Evolutionary conservation across 2,888 invertebrate species (phyloP), one percentile per base, ranked within the genome.

Genomic region (Phorcus lineatus): DNA sequence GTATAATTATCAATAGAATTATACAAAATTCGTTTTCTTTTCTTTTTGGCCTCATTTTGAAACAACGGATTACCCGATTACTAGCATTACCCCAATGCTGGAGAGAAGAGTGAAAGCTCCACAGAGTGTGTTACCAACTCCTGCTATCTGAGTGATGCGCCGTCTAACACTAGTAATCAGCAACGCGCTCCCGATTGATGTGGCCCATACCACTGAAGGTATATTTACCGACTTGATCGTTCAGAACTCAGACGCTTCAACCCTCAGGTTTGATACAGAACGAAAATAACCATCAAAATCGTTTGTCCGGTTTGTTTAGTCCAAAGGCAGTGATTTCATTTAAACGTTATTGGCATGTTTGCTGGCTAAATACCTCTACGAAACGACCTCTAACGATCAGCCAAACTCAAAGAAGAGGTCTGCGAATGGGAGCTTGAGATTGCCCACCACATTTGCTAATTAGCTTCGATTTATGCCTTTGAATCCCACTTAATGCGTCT

Each of bases 381-480:
- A 36, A 57, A 17, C 70, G 36, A 31, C 36, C 19, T 36, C 40
- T 19, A 31, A 36, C 70, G 36, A 40, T 70, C 40, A 31, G 28
- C 36, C 36, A 19, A 19, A 31, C 67, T 70, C 36, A 40, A 19
- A 36, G 36, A 70, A 31, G 70, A 67, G 31, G 31, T 28, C 36
- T 67, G 36, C 31, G 67, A 70, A 70, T 31, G 19, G 40, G 40
- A 36, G 70, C 36, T 70, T 36, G 70, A 31, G 36, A 70, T 70
- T 70, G 36, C 36, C 31, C 11, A 70, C 70, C 70, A 70, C 70
- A 55, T 76, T 76, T 76, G 76, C 53, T 54, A 76, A 76, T 76
- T 76, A 76, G 76, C 76, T 76, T 76, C 76, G 76, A 76, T 76
- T 76, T 76, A 76, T 76, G 55, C n/a, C 76, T 54, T 55, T 54